Evolutionary conservation across 2,888 invertebrate species (phyloP), one percentile per base, ranked within the genome.

Genomic region (Plebejus argus): DNA sequence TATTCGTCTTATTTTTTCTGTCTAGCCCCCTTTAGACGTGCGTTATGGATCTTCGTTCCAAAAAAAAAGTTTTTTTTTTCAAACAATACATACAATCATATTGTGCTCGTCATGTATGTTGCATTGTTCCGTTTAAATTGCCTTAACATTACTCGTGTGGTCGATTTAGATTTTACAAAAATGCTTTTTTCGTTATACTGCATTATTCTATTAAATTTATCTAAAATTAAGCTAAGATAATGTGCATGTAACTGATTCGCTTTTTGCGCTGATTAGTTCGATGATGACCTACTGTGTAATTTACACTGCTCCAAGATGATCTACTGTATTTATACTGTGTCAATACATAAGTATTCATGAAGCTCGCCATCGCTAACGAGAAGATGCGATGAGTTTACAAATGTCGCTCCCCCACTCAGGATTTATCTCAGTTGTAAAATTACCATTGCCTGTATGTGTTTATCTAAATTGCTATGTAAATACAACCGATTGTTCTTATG

Each of bases 321-420:
- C 53, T 53, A 53, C 53, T 53, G 18, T 53, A 53, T 18, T 53
- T 53, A 18, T 53, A 53, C 53, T 53, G 53, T 53, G 33, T 70
- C 18, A 35, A 35, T 70, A 35, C 35, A 35, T 70, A 70, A n/a
- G 70, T 70, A 70, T 70, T 70, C 70, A 35, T 33, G 35, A 5
- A 35, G 70, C 70, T 70, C 70, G 33, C 70, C 35, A 70, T 35
- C 70, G 70, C 70, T 70, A 70, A 70, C 70, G 35, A 70, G 70
- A 70, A 70, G 70, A 70, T 33, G 8, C 33, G 70, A 70, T 70
- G 35, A 70, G 70, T 70, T 70, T 70, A 35, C 70, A 70, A 35
- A 70, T 35, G 70, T 35, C 12, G 23, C 33, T 33, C 23, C 33
- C 23, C 20, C 23, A 12, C 23, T 20, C 33, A 23, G 35, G 70